phyloP scores from a whole-genome alignment of 2,113 vertebrate species.

The Elachura formosa region DNA sequence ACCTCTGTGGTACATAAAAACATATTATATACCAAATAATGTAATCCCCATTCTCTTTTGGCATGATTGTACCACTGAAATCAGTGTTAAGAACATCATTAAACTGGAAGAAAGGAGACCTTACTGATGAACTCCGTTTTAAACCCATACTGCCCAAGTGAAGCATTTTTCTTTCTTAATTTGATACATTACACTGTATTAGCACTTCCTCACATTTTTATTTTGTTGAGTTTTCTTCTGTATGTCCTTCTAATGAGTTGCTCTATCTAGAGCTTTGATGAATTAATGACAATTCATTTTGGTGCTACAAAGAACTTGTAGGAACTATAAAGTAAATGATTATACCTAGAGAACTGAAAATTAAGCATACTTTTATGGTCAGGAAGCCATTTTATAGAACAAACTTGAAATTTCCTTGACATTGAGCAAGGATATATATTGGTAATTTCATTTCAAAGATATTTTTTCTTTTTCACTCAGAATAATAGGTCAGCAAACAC shows the following conservation, averaged over 20 bases:
- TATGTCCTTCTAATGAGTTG: neutral
- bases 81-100: neutral
- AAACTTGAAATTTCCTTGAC: neutral
- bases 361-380: neutral
- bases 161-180: neutral
- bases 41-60: neutral
- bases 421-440: neutral
- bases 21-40: fast-evolving
- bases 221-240: neutral
- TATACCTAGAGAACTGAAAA: neutral
- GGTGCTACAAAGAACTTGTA: neutral
- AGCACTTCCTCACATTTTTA: neutral
- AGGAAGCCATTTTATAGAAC: neutral
- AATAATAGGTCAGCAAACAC: neutral
- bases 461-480: neutral
- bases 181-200: neutral
- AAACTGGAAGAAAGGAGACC: neutral
- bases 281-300: neutral
- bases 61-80: neutral
- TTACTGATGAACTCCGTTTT: neutral
- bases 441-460: neutral
- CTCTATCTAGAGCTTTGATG: neutral
- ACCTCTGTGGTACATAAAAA: neutral
- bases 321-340: neutral
- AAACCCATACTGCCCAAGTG: neutral